Percentiles rank a stretch among this genome's conserved stretches.
Conservation (phyloP, 2,888 invertebrate species). For the Marronus borbonicus region DNA sequence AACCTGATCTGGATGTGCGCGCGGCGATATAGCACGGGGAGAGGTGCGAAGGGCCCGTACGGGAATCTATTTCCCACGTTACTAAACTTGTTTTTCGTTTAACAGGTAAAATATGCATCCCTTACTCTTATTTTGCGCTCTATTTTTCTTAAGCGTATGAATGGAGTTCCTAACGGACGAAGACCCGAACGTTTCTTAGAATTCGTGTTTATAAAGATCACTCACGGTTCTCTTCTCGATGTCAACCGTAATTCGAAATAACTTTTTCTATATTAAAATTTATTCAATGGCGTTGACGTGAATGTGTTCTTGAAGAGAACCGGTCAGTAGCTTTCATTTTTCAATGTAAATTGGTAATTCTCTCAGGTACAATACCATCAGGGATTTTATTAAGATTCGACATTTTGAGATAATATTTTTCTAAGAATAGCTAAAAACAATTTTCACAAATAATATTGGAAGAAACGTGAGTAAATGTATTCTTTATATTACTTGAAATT, state of each 20-base stretch:
- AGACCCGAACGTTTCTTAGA: constrained; percentile 42
- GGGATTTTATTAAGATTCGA: not conserved
- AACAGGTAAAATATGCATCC: constrained; percentile 56
- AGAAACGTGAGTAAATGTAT: too few species aligned
- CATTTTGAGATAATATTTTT: constrained; percentile 9
- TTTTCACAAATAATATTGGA: not conserved
- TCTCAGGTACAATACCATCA: constrained; percentile 1
- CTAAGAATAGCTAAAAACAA: not conserved
- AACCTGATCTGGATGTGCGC: constrained; percentile 54
- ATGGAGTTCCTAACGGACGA: constrained; percentile 48
- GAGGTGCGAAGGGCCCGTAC: constrained; percentile 47
- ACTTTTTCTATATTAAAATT: constrained; percentile 37
- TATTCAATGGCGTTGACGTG: constrained; percentile 30
- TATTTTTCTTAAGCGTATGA: constrained; percentile 49
- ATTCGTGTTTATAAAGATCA: constrained; percentile 43
- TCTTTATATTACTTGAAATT: too few species aligned
- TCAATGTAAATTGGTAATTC: not conserved
- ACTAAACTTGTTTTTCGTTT: constrained; percentile 56
- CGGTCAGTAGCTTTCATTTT: not conserved
- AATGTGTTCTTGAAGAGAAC: constrained; percentile 21
- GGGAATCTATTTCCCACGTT: constrained; percentile 57
- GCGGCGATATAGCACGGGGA: constrained; percentile 9
- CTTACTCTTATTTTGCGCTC: constrained; percentile 50
- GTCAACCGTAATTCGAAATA: constrained; percentile 44
- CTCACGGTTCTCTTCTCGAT: constrained; percentile 1